Evolutionary conservation across 2,888 invertebrate genomes (phyloP).

Genomic region (Mythimna vitellina): DNA sequence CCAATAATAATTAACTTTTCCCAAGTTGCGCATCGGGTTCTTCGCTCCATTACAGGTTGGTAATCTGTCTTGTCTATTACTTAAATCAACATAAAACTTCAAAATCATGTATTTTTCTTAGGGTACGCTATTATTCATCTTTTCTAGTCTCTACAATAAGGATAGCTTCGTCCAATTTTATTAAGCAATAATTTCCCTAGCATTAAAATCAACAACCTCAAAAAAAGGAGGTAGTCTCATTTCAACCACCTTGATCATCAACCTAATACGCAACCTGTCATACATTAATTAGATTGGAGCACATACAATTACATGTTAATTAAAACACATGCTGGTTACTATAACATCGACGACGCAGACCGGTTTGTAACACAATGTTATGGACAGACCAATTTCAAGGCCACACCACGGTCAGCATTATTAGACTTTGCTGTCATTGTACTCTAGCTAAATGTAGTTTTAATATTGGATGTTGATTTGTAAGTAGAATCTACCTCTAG

Average conservation of each 20-base stretch:
- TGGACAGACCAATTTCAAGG: slow-evolving; percentile 40
- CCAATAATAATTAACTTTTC: too few relatives aligned
- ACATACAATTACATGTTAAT: slow-evolving; percentile 44
- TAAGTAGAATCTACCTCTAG: background rate
- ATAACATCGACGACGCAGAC: slow-evolving; percentile 38
- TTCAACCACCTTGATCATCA: background rate
- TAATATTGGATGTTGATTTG: slow-evolving; percentile 5
- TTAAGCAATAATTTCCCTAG: background rate
- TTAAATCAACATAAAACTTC: too few relatives aligned
- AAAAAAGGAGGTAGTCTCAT: background rate
- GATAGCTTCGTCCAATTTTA: background rate
- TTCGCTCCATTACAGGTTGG: background rate
- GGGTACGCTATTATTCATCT: background rate
- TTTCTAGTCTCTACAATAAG: background rate
- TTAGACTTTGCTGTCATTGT: slow-evolving; percentile 37
- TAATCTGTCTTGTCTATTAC: too few relatives aligned
- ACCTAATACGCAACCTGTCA: slow-evolving; percentile 33
- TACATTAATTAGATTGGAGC: slow-evolving; percentile 42
- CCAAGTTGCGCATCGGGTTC: too few relatives aligned
- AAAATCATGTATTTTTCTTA: too few relatives aligned
- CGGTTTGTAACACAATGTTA: slow-evolving; percentile 47
- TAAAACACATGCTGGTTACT: slow-evolving; percentile 41
- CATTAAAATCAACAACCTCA: background rate
- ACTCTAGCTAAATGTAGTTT: slow-evolving; percentile 5
- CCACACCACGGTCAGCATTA: slow-evolving; percentile 20